Base-by-base conservation (phyloP, 2,797 vertebrate species). In the Sphenodon punctatus region DNA sequence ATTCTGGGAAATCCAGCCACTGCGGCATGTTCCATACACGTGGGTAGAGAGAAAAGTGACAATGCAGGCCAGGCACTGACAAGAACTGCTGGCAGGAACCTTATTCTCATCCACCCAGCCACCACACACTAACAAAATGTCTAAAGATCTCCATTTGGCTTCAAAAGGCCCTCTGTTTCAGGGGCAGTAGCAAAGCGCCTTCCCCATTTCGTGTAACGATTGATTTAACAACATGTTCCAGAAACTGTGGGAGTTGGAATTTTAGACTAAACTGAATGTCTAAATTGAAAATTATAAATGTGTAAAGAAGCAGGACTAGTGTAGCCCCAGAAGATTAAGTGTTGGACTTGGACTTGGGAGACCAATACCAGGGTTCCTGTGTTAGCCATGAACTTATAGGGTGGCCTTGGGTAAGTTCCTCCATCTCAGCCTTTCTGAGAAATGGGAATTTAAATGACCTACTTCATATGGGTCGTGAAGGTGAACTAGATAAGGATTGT, bases 1-100 rank as follows among this genome's bases (percentile, higher is more conserved):
- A 3, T 94, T 87, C 94, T 92, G 95, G 92, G 91, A 95, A 95
- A 80, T 58, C 65, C 86, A 80, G 80, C 56, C 36, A 1, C 85
- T 4, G 0, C 75, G 84, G 79, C 4, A 2, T 60, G 67, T 85
- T 78, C 75, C 8, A 2, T 82, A 71, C 2, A 5, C 0, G 84
- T 93, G 91, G 87, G 63, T 75, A 78, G 88, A 88, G 71, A 82
- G 48, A 48, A 82, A 95, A 93, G 9, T 56, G 14, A 19, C 14
- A 13, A 7, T 42, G 36, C 10, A 0, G 0, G 90, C 93, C 94
- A 95, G 89, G 67, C 20, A 0, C 76, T 95, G 88, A 90, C 93
- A 92, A 93, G 93, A 95, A 95, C 67, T 65, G 56, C 72, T 46
- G 14, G 73, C 87, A 65, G 2, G 30, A 25, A 36, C 87, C 38